Conservation (phyloP, 2,797 vertebrate genomes). For the Crotalus adamanteus region DNA sequence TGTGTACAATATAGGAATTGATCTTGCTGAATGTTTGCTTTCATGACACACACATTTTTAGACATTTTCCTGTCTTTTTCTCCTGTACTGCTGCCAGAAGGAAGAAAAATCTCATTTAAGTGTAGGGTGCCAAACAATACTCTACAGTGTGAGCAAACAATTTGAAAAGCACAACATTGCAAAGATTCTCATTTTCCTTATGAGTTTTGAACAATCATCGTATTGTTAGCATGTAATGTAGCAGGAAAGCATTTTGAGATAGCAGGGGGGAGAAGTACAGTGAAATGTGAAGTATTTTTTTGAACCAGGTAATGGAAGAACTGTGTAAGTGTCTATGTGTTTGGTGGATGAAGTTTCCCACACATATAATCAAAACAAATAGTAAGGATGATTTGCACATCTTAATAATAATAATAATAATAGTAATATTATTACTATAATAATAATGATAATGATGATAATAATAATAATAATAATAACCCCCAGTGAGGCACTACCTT, state of each 20-base stretch:
- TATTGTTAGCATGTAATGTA: not conserved
- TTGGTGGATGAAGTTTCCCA: not conserved
- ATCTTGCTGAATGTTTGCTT: conserved; percentile 62
- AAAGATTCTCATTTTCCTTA: conserved; percentile 28
- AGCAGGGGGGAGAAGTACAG: not conserved
- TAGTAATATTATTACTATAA: too few species aligned
- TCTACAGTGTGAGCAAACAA: conserved; percentile 22
- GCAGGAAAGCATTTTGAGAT: not conserved
- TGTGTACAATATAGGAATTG: conserved; percentile 63
- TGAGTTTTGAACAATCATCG: conserved; percentile 19
- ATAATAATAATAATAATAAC: too few species aligned
- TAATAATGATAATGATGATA: too few species aligned
- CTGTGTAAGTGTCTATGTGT: not conserved
- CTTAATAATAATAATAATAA: not conserved
- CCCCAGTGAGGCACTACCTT: too few species aligned
- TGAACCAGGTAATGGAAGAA: not conserved
- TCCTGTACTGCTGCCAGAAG: conserved; percentile 28
- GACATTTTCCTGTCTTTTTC: not conserved
- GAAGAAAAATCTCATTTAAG: conserved; percentile 55
- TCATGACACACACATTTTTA: conserved; percentile 27
- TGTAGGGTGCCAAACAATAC: conserved; percentile 35
- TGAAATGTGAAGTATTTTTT: conserved; percentile 6
- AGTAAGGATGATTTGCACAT: conserved; percentile 17
- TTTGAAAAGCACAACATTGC: conserved; percentile 18
- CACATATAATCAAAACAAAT: not conserved